phyloP scores from a whole-genome alignment of 2,797 vertebrate genomes.

The Amphiprion clarkii region DNA sequence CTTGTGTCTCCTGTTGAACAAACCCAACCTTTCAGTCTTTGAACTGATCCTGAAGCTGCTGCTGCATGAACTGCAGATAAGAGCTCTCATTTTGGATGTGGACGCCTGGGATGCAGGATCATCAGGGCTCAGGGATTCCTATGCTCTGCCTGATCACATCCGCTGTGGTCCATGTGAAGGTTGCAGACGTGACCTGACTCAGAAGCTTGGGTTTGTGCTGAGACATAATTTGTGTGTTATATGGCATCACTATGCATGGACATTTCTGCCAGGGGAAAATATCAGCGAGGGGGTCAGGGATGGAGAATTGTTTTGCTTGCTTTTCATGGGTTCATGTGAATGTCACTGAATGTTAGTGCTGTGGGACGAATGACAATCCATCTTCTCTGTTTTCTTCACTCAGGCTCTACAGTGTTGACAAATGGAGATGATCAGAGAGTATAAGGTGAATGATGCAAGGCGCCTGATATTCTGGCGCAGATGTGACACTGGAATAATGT shows the following conservation, averaged over 20 bases:
- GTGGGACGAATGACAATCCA: conserved; percentile 26
- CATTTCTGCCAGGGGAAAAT: conserved; percentile 13
- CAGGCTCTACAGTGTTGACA: conserved; percentile 39
- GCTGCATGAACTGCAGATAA: conserved; percentile 47
- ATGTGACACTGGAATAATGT: conserved; percentile 55
- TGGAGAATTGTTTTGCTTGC: conserved; percentile 46
- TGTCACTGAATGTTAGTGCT: conserved; percentile 43
- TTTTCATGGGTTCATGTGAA: conserved; percentile 53
- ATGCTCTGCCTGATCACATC: conserved; percentile 44
- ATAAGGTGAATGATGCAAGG: conserved; percentile 52
- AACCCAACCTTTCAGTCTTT: conserved; percentile 25
- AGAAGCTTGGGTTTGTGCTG: conserved; percentile 14
- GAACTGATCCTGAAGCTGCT: conserved; percentile 19
- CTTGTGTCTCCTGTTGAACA: conserved; percentile 24
- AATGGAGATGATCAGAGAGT: conserved; percentile 58
- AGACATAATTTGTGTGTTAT: conserved; percentile 22
- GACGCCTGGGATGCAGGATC: conserved; percentile 44
- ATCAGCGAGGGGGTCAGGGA: conserved; percentile 24
- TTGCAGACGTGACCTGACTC: conserved; percentile 50
- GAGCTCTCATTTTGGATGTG: conserved; percentile 39
- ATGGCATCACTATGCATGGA: conserved; percentile 6
- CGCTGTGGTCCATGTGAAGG: conserved; percentile 38
- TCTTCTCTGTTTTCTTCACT: conserved; percentile 29
- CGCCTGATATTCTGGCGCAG: conserved; percentile 49
- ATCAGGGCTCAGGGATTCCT: conserved; percentile 37